Percentiles rank a stretch among this genome's conserved stretches.
phyloP scores from a whole-genome alignment of 2,113 vertebrate genomes.

The Clupea harengus region DNA sequence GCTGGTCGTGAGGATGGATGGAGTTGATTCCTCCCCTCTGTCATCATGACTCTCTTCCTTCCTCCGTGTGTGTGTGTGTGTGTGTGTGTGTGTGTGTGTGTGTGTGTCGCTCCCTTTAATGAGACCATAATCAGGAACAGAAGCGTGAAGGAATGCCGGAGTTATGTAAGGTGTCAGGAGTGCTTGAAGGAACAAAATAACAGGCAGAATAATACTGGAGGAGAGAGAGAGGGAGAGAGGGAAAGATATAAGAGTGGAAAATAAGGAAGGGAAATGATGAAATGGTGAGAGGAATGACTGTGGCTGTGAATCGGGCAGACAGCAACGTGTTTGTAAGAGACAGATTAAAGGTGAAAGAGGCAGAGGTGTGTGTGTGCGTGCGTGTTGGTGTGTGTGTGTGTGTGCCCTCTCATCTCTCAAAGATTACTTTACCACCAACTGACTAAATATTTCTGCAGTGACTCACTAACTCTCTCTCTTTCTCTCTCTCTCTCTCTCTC shows the following conservation, averaged over 20 bases:
- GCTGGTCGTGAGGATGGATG: background rate
- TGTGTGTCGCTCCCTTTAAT: constrained; percentile 28
- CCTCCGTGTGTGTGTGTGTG: background rate
- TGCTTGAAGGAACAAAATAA: constrained; percentile 46
- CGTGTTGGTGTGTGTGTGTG: no score
- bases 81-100: background rate
- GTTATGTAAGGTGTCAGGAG: constrained; percentile 58
- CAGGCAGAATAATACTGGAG: constrained; percentile 35
- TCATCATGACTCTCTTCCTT: constrained; percentile 26
- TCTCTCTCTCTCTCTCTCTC: no score
- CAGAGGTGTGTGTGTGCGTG: no score
- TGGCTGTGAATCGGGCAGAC: background rate
- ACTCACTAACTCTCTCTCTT: no score
- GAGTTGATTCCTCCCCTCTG: background rate
- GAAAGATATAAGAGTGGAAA: no score
- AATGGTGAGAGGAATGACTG: background rate
- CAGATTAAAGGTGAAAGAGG: background rate
- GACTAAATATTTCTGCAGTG: background rate
- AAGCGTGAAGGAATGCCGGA: constrained; percentile 63
- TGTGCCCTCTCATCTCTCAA: background rate
- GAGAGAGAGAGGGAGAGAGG: constrained; percentile 11
- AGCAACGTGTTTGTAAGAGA: background rate
- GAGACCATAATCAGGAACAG: constrained; percentile 55
- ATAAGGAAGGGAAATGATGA: background rate
- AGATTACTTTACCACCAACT: background rate